phyloP scores from a whole-genome alignment of 2,113 vertebrate genomes.

The Hippocampus abdominalis region DNA sequence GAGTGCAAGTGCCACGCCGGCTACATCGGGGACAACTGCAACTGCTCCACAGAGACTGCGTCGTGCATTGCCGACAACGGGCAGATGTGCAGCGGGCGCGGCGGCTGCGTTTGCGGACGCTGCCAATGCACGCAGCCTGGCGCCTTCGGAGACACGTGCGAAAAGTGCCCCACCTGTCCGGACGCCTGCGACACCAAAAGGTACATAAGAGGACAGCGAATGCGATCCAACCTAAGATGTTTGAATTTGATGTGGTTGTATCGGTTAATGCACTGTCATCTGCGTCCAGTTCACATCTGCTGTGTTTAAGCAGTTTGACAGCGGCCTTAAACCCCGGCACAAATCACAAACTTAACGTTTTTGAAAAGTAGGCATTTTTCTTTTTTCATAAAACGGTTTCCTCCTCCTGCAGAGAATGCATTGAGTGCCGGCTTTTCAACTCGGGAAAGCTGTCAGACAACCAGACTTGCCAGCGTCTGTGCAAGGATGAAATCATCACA shows the following conservation, averaged over 20 bases:
- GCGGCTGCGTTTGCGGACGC: constrained; percentile 83
- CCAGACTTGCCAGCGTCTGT: constrained; percentile 90
- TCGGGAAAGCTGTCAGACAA: constrained; percentile 85
- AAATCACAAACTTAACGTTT: background rate
- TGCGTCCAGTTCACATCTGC: background rate
- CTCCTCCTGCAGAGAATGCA: constrained; percentile 80
- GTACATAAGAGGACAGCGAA: constrained; percentile 54
- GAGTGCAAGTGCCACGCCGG: constrained; percentile 91
- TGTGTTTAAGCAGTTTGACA: background rate
- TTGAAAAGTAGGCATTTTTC: background rate
- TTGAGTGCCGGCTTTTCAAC: constrained; percentile 88
- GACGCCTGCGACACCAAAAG: constrained; percentile 91
- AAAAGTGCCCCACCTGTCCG: constrained; percentile 94
- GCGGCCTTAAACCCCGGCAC: background rate
- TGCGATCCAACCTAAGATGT: background rate
- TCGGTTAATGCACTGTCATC: background rate
- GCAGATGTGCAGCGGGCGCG: constrained; percentile 87
- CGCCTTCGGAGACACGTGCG: constrained; percentile 89
- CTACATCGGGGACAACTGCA: constrained; percentile 92
- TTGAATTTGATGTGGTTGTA: background rate
- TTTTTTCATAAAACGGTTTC: constrained; percentile 1
- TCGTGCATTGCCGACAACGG: constrained; percentile 80
- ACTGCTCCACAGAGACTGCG: constrained; percentile 84
- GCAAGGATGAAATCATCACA: constrained; percentile 88
- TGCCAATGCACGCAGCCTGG: constrained; percentile 89